These are phyloP conservation scores for Troglohyphantes excavatus DNA, from an alignment of 2,888 invertebrate species.

Conservation along the genomic window DNA sequence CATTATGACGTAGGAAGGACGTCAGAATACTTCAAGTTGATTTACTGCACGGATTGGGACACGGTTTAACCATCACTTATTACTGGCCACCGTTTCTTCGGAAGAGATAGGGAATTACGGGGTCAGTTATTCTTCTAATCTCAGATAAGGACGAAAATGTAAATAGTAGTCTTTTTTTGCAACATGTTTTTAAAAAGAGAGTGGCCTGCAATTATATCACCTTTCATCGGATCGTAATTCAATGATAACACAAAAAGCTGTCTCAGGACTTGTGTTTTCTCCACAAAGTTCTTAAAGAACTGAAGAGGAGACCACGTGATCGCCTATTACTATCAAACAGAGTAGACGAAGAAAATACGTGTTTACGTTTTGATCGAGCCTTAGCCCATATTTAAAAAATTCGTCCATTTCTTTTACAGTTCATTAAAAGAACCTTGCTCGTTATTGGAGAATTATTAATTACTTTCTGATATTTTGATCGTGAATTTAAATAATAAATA, in stretches of 20 bases:
- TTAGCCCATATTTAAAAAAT: too few relatives aligned
- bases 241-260: not conserved
- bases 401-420: too few relatives aligned
- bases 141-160: not conserved
- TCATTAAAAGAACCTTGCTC: too few relatives aligned
- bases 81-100: not conserved
- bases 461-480: too few relatives aligned
- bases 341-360: too few relatives aligned
- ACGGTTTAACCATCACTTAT: not conserved
- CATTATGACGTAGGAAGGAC: not conserved
- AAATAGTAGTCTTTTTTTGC: not conserved
- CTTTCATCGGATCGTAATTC: not conserved
- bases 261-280: not conserved
- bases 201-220: not conserved
- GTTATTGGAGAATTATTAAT: too few relatives aligned
- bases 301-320: too few relatives aligned
- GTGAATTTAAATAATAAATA: too few relatives aligned
- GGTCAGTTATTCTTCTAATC: not conserved
- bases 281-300: not conserved
- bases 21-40: constrained; percentile 8
- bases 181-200: constrained; percentile 4
- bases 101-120: not conserved
- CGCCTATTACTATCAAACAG: too few relatives aligned
- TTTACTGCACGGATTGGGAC: constrained; percentile 9
- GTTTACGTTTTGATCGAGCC: too few relatives aligned